phyloP scores from a whole-genome alignment of 2,113 vertebrate genomes.

The Prochilodus magdalenae region DNA sequence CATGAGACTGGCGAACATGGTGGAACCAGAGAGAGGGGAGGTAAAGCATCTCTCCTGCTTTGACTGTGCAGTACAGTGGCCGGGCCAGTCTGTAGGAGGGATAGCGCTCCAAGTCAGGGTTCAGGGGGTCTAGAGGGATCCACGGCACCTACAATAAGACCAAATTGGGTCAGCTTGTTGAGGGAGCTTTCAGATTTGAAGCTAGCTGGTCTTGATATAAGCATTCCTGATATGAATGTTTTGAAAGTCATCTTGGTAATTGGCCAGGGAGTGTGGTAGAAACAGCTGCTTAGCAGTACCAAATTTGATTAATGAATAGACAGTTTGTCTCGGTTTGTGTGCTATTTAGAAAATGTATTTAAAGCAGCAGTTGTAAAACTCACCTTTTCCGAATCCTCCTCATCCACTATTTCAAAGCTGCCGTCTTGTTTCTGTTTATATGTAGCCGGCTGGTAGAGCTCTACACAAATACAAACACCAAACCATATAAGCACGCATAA shows the following conservation, averaged over 20 bases:
- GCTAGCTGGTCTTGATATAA: neutral
- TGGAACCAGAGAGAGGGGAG: conserved; percentile 97
- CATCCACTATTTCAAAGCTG: conserved; percentile 85
- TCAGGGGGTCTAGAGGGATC: conserved; percentile 92
- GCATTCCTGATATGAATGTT: neutral
- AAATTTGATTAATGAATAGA: too few relatives aligned
- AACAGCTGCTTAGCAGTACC: too few relatives aligned
- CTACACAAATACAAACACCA: conserved; percentile 68
- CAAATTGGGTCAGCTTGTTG: neutral
- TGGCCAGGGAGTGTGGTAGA: too few relatives aligned
- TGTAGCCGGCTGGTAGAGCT: conserved; percentile 86
- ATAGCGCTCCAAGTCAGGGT: conserved; percentile 84
- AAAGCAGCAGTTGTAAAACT: neutral
- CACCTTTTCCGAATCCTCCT: conserved; percentile 83
- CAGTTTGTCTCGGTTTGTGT: too few relatives aligned
- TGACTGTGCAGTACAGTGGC: conserved; percentile 84
- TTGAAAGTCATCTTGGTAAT: too few relatives aligned
- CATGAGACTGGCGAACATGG: conserved; percentile 91
- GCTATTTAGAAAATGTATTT: neutral
- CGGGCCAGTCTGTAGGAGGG: conserved; percentile 81
- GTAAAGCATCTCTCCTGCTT: conserved; percentile 91
- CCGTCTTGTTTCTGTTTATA: conserved; percentile 84
- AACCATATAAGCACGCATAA: neutral
- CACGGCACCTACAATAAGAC: conserved; percentile 85
- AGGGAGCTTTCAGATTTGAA: neutral